Percentiles rank a stretch among this genome's conserved stretches.
phyloP scores from a whole-genome alignment of 2,113 vertebrate species.

The Aegithalos caudatus region DNA sequence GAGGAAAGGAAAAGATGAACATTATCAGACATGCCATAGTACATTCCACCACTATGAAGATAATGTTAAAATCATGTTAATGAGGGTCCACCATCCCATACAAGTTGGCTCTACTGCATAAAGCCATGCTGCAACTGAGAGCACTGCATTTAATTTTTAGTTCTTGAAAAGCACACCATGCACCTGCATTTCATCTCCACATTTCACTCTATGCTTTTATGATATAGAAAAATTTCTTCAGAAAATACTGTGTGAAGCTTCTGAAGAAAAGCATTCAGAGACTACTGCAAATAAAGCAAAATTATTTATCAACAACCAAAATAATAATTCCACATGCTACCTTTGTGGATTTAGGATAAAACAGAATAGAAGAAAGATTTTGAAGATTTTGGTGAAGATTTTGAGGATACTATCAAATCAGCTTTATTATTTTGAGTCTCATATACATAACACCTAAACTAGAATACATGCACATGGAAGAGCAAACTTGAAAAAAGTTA shows the following conservation, averaged over 20 bases:
- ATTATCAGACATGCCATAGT: slow-evolving; percentile 84
- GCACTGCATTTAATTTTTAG: not conserved
- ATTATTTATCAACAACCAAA: not conserved
- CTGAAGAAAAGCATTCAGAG: not conserved
- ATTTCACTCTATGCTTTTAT: not conserved
- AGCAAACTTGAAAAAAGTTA: not conserved
- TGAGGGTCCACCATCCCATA: not conserved
- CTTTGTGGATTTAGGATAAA: not conserved
- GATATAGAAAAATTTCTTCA: not conserved
- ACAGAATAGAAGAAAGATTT: not conserved
- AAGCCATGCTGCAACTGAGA: slow-evolving; percentile 55
- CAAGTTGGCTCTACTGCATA: not conserved
- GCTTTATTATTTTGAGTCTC: not conserved
- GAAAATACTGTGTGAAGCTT: not conserved
- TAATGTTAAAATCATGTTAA: slow-evolving; percentile 62
- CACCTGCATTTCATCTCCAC: not conserved
- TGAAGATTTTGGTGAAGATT: not conserved
- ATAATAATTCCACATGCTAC: not conserved
- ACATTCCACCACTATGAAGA: slow-evolving; percentile 69
- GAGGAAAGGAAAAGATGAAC: slow-evolving; percentile 90
- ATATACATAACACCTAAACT: not conserved
- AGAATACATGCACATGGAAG: not conserved
- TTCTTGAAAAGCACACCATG: not conserved
- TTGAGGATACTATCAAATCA: not conserved
- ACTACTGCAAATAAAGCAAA: not conserved